phyloP scores from a whole-genome alignment of 2,113 vertebrate species.

The Phalacrocorax carbo region DNA sequence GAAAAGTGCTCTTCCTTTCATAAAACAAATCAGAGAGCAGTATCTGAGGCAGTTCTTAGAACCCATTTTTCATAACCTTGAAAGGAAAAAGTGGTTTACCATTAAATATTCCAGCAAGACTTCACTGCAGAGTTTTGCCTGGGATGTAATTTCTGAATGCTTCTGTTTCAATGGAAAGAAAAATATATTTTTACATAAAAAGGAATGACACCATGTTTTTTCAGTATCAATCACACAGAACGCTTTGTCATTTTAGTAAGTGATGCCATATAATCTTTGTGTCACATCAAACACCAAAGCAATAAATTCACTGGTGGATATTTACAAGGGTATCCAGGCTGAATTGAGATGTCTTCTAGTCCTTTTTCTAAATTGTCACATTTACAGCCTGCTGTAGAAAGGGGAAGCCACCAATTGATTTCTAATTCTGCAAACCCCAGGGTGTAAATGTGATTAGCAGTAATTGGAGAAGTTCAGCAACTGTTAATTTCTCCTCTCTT shows the following conservation, averaged over 20 bases:
- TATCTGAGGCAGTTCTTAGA: background rate
- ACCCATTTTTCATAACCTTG: background rate
- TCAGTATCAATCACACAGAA: background rate
- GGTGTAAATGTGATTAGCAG: constrained; percentile 67
- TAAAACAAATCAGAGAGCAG: background rate
- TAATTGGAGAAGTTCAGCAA: constrained; percentile 69
- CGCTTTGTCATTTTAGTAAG: background rate
- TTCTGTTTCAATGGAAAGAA: background rate
- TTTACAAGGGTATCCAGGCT: background rate
- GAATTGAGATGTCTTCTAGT: constrained; percentile 32
- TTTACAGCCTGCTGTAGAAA: constrained; percentile 54
- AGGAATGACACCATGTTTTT: background rate
- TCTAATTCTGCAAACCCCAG: constrained; percentile 65
- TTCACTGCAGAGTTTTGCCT: background rate
- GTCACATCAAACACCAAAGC: background rate
- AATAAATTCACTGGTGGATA: background rate
- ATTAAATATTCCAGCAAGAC: background rate
- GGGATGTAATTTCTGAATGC: background rate
- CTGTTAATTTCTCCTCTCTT: constrained; percentile 67
- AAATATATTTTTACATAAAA: background rate
- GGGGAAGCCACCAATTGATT: constrained; percentile 61
- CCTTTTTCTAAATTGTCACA: constrained; percentile 43
- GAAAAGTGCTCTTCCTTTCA: background rate
- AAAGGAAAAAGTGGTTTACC: background rate
- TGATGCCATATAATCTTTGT: background rate